Evolutionary conservation across 2,113 vertebrate genomes (phyloP).

Genomic region (Porphyrio hochstetteri): DNA sequence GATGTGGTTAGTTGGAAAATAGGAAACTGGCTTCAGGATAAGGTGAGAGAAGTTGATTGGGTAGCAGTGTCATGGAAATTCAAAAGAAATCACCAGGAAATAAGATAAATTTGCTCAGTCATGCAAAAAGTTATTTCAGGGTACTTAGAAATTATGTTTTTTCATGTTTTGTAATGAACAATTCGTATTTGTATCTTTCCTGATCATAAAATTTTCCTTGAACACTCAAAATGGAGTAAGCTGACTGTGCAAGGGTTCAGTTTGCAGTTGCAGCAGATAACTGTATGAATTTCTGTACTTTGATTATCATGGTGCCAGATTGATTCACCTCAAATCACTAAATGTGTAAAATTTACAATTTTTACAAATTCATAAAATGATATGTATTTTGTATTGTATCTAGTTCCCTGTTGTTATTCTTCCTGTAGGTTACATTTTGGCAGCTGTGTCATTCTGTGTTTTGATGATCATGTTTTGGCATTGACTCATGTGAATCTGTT

Average conservation of each 20-base stretch:
- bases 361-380: neutral
- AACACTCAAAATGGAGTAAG: neutral
- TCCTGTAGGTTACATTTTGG: neutral
- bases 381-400: neutral
- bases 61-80: neutral
- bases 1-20: neutral
- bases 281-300: neutral
- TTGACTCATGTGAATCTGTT: neutral
- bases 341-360: neutral
- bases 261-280: neutral
- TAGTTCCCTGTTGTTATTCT: neutral
- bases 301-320: neutral
- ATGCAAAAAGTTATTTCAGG: neutral
- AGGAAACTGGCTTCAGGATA: neutral
- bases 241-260: neutral
- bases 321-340: neutral
- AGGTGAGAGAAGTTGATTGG: neutral
- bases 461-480: neutral
- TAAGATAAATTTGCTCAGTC: neutral
- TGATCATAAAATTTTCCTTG: neutral
- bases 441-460: neutral
- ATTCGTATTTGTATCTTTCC: neutral
- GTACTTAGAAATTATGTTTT: neutral
- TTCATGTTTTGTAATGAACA: neutral
- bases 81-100: neutral